Base-by-base conservation (phyloP, 2,888 invertebrate genomes). In the Epinotia nisella region DNA sequence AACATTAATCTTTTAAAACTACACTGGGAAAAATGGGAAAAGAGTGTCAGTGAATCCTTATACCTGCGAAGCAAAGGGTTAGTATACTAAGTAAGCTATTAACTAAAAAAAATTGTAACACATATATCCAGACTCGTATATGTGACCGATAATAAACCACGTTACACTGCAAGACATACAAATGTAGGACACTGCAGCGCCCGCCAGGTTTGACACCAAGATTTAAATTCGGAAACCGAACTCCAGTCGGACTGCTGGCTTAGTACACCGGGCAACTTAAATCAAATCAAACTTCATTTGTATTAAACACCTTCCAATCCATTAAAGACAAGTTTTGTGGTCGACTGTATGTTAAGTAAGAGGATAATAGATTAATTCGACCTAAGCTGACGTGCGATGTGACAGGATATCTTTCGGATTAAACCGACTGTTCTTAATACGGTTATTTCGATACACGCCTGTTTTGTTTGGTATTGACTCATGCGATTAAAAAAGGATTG, bases 371-470 rank as follows among this genome's bases (percentile, higher is more conserved):
- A 82, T 84, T 85, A 83, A 82, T 83, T 62, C 80, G 90, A 89
- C 86, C 79, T 79, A 86, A 88, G 78, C 85, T 78, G 92, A 90
- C 92, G 88, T 83, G 74, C 84, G 85, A 82, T 84, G 82, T 84
- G 87, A 84, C 85, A 77, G 79, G 80, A 80, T 82, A 82, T 84
- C 83, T 80, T 84, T 83, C 79, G 82, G 84, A 89, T 90, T 89
- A 90, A 90, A 91, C 90, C 87, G 85, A 84, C 84, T 88, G 91
- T 84, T 81, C 79, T 79, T 88, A 90, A 91, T 87, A 82, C 82
- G 82, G 84, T 91, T 91, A 91, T 85, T 87, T 85, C 84, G 89
- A 90, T 90, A 85, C 75, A 61, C 17, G 56, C 41, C 78, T 74
- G 60, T 74, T 74, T 74, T 71, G 60, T 71, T 39, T 53, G 41